Base-by-base conservation (phyloP, 2,888 invertebrate species). In the Scaptomyza flava region DNA sequence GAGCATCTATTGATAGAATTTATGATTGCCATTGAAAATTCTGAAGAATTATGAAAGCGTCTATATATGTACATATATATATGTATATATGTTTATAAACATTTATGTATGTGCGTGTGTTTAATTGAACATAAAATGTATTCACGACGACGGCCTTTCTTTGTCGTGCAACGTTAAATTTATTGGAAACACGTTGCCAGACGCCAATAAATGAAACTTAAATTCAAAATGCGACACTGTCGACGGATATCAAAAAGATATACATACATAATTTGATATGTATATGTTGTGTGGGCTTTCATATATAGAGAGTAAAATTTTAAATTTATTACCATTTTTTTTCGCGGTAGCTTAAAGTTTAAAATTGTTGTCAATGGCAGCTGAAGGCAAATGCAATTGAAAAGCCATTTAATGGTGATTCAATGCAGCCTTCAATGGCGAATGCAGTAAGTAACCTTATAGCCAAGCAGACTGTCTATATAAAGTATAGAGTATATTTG, bases 151-250 rank as follows among this genome's bases (percentile, higher is more conserved):
- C 45, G 74, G 68, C 74, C 74, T 72, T 69, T 85, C 66, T 68
- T 60, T 63, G 72, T 77, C 73, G 30, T 67, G 38, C 72, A 62
- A 57, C 59, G 66, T 43, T 47, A 9, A 87, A 87, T 87, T 84
- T 82, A 87, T 82, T 87, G 82, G 71, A 81, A 84, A 79, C 75
- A 77, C 50, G 70, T 67, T 73, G 79, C 59, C 63, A 62, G 70
- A 65, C 81, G 81, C 79, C 79, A 78, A 77, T 82, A 87, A 87
- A 87, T 87, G 81, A 81, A 87, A 76, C 82, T 84, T 87, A 87
- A 84, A 84, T 87, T 79, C 56, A 38, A 60, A 69, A 64, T 50
- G 33, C 48, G 59, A 36, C 60, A 58, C 27, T 46, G 51, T 42
- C 47, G 59, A 59, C 52, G 56, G 20, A 14, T 31, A 48, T n/a